A percentile compares a stretch with the other conserved stretches of the same genome.
These are phyloP conservation scores for Nomada flava DNA, from an alignment of 2,888 invertebrate genomes.

Conservation along the genomic window DNA sequence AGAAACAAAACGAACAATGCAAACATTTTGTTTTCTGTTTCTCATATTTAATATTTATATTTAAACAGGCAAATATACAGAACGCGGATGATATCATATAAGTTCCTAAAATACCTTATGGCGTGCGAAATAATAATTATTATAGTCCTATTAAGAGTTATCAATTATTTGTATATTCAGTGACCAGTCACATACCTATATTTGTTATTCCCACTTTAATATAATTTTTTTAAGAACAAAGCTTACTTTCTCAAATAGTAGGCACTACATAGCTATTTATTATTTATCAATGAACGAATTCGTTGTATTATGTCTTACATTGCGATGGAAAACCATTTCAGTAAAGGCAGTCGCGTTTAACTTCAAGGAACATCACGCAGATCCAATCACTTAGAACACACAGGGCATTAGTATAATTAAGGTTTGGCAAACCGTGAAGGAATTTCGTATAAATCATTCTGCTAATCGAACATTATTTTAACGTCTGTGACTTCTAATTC, in stretches of 20 bases:
- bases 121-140: not conserved
- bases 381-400: conserved; percentile 12
- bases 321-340: too few relatives aligned
- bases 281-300: too few relatives aligned
- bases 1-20: conserved; percentile 6
- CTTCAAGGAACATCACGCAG: not conserved
- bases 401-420: conserved; percentile 48
- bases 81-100: too few relatives aligned
- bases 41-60: not conserved
- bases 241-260: not conserved
- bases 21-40: not conserved
- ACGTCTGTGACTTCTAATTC: conserved; percentile 18
- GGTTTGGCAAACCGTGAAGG: conserved; percentile 35
- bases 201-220: not conserved
- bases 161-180: not conserved
- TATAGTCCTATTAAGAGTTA: not conserved
- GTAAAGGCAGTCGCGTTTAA: not conserved
- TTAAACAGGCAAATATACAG: not conserved
- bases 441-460: conserved; percentile 37
- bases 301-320: too few relatives aligned
- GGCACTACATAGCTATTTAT: too few relatives aligned
- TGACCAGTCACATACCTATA: not conserved
- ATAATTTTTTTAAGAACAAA: not conserved
- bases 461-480: conserved; percentile 56
- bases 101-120: too few relatives aligned